A percentile compares a stretch with the other conserved stretches of the same genome.
Evolutionary conservation across 2,113 vertebrate genomes (phyloP).

Genomic region (Oriolus oriolus): DNA sequence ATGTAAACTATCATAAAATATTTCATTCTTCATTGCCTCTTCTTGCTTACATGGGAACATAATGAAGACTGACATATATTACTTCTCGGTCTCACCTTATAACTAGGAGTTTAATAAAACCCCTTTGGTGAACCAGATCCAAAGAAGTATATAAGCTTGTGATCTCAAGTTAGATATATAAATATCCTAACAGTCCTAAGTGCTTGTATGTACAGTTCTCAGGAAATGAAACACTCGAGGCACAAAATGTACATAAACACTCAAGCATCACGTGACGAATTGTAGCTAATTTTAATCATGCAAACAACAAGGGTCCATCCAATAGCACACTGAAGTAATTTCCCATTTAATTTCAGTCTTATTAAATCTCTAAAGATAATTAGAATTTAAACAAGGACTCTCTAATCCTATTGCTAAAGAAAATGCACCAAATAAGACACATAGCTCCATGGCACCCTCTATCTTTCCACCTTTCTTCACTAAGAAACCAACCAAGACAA

Average conservation of each 20-base stretch:
- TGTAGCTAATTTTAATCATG: constrained; percentile 45
- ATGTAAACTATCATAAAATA: background rate
- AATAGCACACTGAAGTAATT: background rate
- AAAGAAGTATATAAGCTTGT: background rate
- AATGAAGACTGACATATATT: background rate
- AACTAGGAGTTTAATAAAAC: background rate
- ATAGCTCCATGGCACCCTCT: background rate
- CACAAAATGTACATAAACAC: constrained; percentile 40
- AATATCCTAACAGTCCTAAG: background rate
- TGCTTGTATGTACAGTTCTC: background rate
- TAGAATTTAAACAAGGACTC: background rate
- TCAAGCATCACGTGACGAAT: background rate
- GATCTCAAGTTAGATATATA: background rate
- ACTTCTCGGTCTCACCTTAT: background rate
- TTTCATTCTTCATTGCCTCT: background rate
- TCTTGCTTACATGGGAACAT: background rate
- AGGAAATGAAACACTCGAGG: constrained; percentile 32
- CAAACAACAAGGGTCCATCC: constrained; percentile 43
- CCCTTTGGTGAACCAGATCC: background rate
- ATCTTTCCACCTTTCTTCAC: background rate
- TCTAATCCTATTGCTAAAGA: background rate
- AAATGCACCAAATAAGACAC: background rate
- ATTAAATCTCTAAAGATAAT: constrained; percentile 1
- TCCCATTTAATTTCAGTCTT: constrained; percentile 27
- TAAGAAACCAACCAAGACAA: background rate